Base-by-base conservation (phyloP, 2,113 vertebrate species). In the Menidia beryllina region DNA sequence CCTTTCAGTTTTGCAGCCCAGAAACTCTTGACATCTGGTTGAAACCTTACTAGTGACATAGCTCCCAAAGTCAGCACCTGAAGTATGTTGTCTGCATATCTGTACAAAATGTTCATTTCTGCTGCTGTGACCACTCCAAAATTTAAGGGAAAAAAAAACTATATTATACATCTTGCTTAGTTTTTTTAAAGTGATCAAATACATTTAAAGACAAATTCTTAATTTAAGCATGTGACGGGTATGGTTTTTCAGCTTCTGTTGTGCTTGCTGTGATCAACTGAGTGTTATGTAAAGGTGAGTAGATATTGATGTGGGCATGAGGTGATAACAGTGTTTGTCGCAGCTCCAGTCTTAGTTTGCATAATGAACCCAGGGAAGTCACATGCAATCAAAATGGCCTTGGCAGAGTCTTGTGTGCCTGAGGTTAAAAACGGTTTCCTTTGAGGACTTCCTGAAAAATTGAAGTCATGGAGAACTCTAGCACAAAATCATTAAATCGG, bases 401-500 rank as follows among this genome's bases (percentile, higher is more conserved):
- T 52, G 49, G 48, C n/a, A 50, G 13, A 8, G 2, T 19, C 21
- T 21, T n/a, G 26, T 26, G 39, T 51, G 41, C 26, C 57, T 38
- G 69, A 73, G 53, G 26, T 27, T 5, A 14, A 49, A 41, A 77
- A 59, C 50, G 27, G 34, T 21, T 39, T 59, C 43, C 36, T 74
- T n/a, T 3, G 25, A 75, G 34, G 63, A 54, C 38, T 45, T 62
- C 45, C 26, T 81, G 72, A 77, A 66, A 79, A 78, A 87, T 75
- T 72, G 55, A 58, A 77, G 58, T 48, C 30, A 63, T 51, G 8
- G 27, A 30, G 62, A 43, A 38, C 45, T 53, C 45, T 23, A 72
- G 77, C 82, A 72, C 69, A 77, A 77, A 82, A 77, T 76, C 77
- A 69, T 84, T 75, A 72, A 41, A 69, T 82, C 62, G 61, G 53